Conservation (phyloP, 2,888 invertebrate species). For the Magallana nippona region DNA sequence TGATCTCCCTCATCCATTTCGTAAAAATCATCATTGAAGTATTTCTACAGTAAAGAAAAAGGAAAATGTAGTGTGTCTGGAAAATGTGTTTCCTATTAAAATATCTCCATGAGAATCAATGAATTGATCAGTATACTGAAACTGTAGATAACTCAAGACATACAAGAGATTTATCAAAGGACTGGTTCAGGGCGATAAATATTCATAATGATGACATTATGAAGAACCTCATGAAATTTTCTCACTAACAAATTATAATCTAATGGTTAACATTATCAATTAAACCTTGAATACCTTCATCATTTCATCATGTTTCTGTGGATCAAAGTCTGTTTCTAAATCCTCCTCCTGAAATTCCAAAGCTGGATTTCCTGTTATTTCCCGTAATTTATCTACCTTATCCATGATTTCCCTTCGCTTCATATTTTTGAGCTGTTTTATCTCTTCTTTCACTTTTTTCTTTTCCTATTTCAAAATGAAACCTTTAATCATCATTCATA, state of each 20-base stretch:
- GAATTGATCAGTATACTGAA: too few species aligned
- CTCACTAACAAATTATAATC: too few species aligned
- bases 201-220: too few species aligned
- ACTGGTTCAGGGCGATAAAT: too few species aligned
- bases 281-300: constrained; percentile 84
- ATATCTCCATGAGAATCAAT: too few species aligned
- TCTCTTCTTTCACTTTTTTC: constrained; percentile 89
- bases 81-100: too few species aligned
- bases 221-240: too few species aligned
- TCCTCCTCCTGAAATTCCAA: constrained; percentile 88
- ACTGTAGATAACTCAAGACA: too few species aligned
- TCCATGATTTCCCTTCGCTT: constrained; percentile 94
- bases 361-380: constrained; percentile 91
- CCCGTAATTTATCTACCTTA: constrained; percentile 91
- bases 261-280: not conserved
- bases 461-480: constrained; percentile 81
- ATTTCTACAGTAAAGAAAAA: constrained; percentile 80
- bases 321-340: constrained; percentile 89
- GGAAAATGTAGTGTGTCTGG: too few species aligned
- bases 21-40: constrained; percentile 94
- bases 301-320: constrained; percentile 90
- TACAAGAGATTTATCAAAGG: too few species aligned
- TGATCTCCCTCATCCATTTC: constrained; percentile 85
- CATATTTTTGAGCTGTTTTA: constrained; percentile 91
- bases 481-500: too few species aligned